Evolutionary conservation across 2,113 vertebrate genomes (phyloP).

Genomic region (Galemys pyrenaicus): DNA sequence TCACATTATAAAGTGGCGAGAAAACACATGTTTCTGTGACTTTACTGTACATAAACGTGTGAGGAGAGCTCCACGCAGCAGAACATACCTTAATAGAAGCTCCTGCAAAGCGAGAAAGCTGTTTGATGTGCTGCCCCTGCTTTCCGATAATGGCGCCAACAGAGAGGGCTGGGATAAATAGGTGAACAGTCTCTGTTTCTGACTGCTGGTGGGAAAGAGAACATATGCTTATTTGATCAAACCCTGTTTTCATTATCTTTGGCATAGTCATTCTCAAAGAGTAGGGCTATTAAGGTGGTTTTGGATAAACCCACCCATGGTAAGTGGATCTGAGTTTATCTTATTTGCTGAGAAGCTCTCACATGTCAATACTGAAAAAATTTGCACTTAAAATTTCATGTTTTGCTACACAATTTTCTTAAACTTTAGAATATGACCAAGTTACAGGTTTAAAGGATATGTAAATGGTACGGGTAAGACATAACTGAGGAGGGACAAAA

Average conservation of each 20-base stretch:
- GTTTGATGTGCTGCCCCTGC: slow-evolving; percentile 99
- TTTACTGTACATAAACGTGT: slow-evolving; percentile 46
- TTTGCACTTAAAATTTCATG: neutral
- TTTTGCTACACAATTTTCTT: neutral
- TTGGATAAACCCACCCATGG: neutral
- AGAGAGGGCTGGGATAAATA: slow-evolving; percentile 97
- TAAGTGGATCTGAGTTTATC: neutral
- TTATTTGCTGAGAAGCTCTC: neutral
- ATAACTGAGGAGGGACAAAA: neutral
- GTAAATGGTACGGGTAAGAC: neutral
- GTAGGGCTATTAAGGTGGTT: neutral
- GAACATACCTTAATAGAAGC: slow-evolving; percentile 96
- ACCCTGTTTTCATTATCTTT: neutral
- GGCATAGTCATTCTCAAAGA: neutral
- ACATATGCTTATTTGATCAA: neutral
- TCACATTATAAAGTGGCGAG: slow-evolving; percentile 21
- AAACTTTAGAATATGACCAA: neutral
- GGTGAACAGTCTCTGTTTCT: slow-evolving; percentile 96
- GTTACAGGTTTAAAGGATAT: neutral
- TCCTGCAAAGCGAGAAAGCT: slow-evolving; percentile 97
- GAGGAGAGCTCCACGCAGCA: slow-evolving; percentile 52
- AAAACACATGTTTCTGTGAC: neutral
- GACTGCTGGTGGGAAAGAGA: slow-evolving; percentile 88
- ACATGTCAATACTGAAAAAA: neutral
- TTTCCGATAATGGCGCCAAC: slow-evolving; percentile 99